Percentiles rank a stretch among this genome's conserved stretches.
Conservation (phyloP, 2,113 vertebrate genomes). For the Tenrec ecaudatus region DNA sequence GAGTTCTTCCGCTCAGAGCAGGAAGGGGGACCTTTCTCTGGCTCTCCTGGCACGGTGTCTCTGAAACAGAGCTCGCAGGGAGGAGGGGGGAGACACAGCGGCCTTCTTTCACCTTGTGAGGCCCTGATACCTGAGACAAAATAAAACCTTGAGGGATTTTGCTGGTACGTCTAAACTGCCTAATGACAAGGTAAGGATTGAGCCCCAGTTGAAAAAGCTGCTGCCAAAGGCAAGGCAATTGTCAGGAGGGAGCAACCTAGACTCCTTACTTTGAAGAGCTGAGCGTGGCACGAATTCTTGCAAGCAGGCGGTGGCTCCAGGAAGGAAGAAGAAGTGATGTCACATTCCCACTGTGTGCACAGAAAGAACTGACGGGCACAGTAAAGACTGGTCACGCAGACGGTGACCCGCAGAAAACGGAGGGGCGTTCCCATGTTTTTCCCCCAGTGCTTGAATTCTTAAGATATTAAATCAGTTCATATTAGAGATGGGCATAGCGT, state of each 20-base stretch:
- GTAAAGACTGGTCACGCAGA: constrained; percentile 4
- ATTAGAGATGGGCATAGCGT: constrained; percentile 62
- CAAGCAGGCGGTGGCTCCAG: not conserved
- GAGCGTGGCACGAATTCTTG: not conserved
- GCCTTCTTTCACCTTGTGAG: not conserved
- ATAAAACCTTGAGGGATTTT: not conserved
- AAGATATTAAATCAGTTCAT: constrained; percentile 72
- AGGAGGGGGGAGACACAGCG: rapidly evolving
- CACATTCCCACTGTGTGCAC: not conserved
- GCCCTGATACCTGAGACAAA: not conserved
- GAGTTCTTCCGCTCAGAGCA: not conserved
- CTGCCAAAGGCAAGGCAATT: not conserved
- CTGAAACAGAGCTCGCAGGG: not conserved
- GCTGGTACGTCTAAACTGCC: not conserved
- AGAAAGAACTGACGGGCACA: constrained; percentile 18
- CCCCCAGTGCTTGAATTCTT: constrained; percentile 69
- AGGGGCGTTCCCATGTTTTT: constrained; percentile 13
- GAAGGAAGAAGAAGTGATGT: not conserved
- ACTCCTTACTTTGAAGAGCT: not conserved
- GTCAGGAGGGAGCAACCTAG: not conserved
- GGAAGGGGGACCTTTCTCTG: not conserved
- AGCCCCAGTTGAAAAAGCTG: not conserved
- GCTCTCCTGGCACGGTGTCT: not conserved
- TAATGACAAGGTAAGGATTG: not conserved
- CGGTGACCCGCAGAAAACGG: constrained; percentile 21